Percentiles rank a stretch among this genome's conserved stretches.
phyloP scores from a whole-genome alignment of 2,113 vertebrate species.

The Erythrocercus mccallii region DNA sequence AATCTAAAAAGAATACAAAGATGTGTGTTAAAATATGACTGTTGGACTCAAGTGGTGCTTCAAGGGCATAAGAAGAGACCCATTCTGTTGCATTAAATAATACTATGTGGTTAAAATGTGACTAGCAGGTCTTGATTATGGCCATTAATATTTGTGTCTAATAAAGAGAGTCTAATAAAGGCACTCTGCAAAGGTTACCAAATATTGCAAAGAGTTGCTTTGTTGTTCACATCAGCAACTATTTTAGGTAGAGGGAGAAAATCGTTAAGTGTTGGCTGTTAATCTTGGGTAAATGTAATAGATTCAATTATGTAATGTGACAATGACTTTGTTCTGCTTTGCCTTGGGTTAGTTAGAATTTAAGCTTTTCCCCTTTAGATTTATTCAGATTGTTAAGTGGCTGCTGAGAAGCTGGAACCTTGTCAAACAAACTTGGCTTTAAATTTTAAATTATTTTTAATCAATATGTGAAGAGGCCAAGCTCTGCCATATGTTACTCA shows the following conservation, averaged over 20 bases:
- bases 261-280: neutral
- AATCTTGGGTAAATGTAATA: neutral
- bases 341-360: constrained; percentile 30
- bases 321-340: neutral
- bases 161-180: neutral
- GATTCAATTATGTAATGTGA: constrained; percentile 27
- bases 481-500: constrained; percentile 38
- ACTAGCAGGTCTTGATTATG: neutral
- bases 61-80: neutral
- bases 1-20: neutral
- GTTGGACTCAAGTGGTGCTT: neutral
- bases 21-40: constrained; percentile 6
- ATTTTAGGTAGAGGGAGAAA: neutral
- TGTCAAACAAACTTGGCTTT: constrained; percentile 25
- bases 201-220: neutral
- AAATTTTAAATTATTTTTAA: constrained; percentile 54
- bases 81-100: neutral
- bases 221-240: neutral
- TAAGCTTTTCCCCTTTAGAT: neutral
- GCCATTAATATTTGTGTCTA: neutral
- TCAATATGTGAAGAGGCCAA: constrained; percentile 10
- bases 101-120: neutral
- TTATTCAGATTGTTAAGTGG: constrained; percentile 5
- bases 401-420: constrained; percentile 5
- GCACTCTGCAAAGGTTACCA: neutral